A percentile compares a stretch with the other conserved stretches of the same genome.
Evolutionary conservation across 1,140 invertebrate species (phyloP).

Genomic region (Drosophila seguyi): DNA sequence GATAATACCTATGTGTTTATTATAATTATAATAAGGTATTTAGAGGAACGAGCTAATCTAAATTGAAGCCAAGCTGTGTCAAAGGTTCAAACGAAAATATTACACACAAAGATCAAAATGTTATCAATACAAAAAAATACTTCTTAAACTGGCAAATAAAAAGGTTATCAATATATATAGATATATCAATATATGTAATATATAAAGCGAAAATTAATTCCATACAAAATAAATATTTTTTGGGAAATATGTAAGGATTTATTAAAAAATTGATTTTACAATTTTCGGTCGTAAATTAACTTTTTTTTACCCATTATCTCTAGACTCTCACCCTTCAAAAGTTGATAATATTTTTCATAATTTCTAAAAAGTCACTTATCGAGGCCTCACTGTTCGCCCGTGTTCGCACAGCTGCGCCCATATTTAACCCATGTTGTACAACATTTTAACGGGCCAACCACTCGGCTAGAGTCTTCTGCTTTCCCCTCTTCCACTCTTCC

Average conservation of each 20-base stretch:
- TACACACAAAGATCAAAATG: neutral
- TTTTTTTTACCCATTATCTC: too few relatives aligned
- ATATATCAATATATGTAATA: neutral
- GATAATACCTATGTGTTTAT: neutral
- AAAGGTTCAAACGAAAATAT: neutral
- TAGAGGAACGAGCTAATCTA: neutral
- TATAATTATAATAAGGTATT: too few relatives aligned
- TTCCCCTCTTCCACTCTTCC: conserved; percentile 16
- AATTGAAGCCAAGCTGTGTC: neutral
- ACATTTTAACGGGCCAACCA: conserved; percentile 47
- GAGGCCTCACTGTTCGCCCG: conserved; percentile 25
- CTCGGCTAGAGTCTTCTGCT: conserved; percentile 23
- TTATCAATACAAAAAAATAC: neutral
- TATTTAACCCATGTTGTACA: conserved; percentile 54
- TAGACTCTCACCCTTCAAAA: neutral
- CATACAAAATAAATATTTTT: too few relatives aligned
- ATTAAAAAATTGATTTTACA: too few relatives aligned
- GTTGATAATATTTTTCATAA: neutral
- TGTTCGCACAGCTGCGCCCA: conserved; percentile 39
- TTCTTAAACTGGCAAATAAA: neutral
- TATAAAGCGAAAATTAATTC: too few relatives aligned
- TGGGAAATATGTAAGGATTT: too few relatives aligned
- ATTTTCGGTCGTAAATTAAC: too few relatives aligned
- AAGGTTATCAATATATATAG: conserved; percentile 1
- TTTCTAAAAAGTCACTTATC: neutral